These are phyloP conservation scores for Drosophila athabasca DNA, from an alignment of 1,140 invertebrate species.

Conservation along the genomic window DNA sequence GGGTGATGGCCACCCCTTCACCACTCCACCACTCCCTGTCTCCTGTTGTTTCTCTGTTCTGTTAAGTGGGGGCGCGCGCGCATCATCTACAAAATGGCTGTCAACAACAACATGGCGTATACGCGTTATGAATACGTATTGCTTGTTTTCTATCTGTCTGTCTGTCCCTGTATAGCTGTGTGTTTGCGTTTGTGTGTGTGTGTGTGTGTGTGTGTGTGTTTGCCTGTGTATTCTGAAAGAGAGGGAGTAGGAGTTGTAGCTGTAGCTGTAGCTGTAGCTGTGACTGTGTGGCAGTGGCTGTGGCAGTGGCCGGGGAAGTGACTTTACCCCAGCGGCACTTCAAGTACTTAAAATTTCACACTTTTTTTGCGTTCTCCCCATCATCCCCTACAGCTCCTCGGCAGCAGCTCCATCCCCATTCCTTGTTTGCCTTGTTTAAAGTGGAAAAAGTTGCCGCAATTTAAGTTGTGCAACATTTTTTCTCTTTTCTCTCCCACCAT, in stretches of 20 bases:
- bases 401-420: not conserved
- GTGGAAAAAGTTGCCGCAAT: conserved; percentile 72
- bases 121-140: conserved; percentile 80
- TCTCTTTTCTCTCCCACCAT: not conserved
- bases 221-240: conserved; percentile 1
- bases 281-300: not conserved
- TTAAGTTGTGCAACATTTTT: conserved; percentile 65
- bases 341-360: conserved; percentile 80
- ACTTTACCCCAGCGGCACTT: conserved; percentile 61
- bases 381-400: not conserved
- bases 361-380: conserved; percentile 47
- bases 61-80: conserved; percentile 63
- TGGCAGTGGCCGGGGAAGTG: conserved; percentile 24
- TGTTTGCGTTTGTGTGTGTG: not conserved
- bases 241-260: no score
- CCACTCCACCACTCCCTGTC: not conserved
- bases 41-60: conserved; percentile 15
- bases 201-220: conserved; percentile 3
- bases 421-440: conserved; percentile 59
- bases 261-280: not conserved
- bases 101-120: conserved; percentile 80
- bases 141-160: conserved; percentile 57
- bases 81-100: conserved; percentile 80
- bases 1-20: not conserved
- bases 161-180: conserved; percentile 2